Percentiles rank a stretch among this genome's conserved stretches.
phyloP scores from a whole-genome alignment of 2,113 vertebrate species.

The Saguinus imperator region DNA sequence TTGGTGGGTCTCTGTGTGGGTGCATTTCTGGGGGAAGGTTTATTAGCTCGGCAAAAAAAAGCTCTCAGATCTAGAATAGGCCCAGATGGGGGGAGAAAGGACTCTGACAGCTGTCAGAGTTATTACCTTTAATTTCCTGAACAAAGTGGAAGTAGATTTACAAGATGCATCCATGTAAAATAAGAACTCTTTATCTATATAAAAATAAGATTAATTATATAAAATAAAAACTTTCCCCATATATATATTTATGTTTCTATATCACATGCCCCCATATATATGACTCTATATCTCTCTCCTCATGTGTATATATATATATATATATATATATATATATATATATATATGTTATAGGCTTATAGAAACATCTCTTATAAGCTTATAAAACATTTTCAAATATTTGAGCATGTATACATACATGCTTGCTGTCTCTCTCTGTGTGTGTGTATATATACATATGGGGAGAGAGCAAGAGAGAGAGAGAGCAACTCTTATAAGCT shows the following conservation, averaged over 20 bases:
- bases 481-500: background rate
- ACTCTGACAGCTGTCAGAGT: background rate
- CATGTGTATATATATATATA: too few species aligned
- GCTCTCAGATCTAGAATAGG: constrained; percentile 15
- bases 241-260: too few species aligned
- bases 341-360: too few species aligned
- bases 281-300: too few species aligned
- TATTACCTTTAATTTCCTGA: constrained; percentile 58
- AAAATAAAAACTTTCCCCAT: too few species aligned
- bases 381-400: too few species aligned
- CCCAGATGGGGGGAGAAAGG: background rate
- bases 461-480: background rate
- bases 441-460: too few species aligned
- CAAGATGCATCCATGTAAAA: constrained; percentile 49
- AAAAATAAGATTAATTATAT: too few species aligned
- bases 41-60: constrained; percentile 18
- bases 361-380: too few species aligned
- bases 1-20: constrained; percentile 38
- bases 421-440: fast-evolving
- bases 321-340: too few species aligned
- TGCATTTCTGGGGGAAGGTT: constrained; percentile 36
- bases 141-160: constrained; percentile 61
- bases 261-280: too few species aligned
- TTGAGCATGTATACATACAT: too few species aligned
- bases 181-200: background rate